phyloP scores from a whole-genome alignment of 2,888 invertebrate genomes.

The Acrobasis repandana region DNA sequence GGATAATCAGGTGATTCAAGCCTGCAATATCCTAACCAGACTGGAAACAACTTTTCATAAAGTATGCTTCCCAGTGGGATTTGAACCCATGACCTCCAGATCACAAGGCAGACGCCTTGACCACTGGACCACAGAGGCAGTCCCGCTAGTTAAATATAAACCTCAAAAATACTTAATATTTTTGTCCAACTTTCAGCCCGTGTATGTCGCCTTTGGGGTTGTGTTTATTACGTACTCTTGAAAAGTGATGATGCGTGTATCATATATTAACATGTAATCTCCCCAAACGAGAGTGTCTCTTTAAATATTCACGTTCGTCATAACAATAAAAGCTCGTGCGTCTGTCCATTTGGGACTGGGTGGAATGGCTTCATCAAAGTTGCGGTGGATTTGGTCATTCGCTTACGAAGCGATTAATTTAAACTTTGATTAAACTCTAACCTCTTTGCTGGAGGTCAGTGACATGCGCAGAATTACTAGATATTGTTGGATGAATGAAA shows the following conservation, averaged over 20 bases:
- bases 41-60: no score
- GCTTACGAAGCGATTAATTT: slow-evolving; percentile 14
- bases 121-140: no score
- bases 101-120: no score
- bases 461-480: not conserved
- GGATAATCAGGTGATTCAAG: no score
- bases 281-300: not conserved
- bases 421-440: slow-evolving; percentile 19
- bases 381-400: slow-evolving; percentile 2
- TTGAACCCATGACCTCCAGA: no score
- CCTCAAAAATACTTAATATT: no score
- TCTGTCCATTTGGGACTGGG: not conserved
- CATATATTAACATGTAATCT: slow-evolving; percentile 5
- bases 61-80: no score
- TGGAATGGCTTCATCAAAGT: slow-evolving; percentile 16
- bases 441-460: not conserved
- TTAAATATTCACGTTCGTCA: slow-evolving; percentile 6
- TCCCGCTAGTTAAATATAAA: no score
- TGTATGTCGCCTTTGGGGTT: not conserved
- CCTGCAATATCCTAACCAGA: no score
- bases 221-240: not conserved
- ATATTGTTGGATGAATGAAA: no score
- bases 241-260: slow-evolving; percentile 1
- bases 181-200: not conserved
- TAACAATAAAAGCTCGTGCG: slow-evolving; percentile 7